These are phyloP conservation scores for Beroe ovata DNA, from an alignment of 37 sponge, comb jelly and placozoan species.

Conservation along the genomic window DNA sequence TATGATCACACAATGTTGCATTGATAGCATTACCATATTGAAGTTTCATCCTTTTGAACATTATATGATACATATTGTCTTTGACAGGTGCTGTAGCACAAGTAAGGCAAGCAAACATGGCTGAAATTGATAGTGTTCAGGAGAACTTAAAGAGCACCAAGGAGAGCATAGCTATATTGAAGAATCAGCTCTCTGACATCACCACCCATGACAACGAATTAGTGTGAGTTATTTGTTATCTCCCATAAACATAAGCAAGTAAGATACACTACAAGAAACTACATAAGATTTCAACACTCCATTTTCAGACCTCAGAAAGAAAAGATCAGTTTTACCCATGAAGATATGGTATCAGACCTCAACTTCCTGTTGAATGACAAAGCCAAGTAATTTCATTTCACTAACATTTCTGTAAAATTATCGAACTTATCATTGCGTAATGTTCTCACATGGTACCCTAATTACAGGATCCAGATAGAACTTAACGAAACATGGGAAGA, in stretches of 20 bases:
- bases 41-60: no score
- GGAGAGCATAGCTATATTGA: constrained; percentile 21
- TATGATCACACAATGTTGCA: no score
- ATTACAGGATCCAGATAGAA: constrained; percentile 49
- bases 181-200: neutral
- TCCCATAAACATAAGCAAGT: no score
- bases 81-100: constrained; percentile 29
- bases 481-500: constrained; percentile 63
- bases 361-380: constrained; percentile 63
- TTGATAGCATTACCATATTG: no score
- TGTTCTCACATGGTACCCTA: no score
- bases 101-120: constrained; percentile 11
- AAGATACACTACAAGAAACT: no score
- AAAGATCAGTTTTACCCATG: constrained; percentile 59
- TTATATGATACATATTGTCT: neutral
- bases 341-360: constrained; percentile 59
- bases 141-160: neutral
- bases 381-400: constrained; percentile 57
- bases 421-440: no score
- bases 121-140: constrained; percentile 23
- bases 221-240: no score
- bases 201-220: constrained; percentile 2
- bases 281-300: no score
- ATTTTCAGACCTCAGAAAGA: constrained; percentile 58
- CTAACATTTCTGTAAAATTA: no score